phyloP scores from a whole-genome alignment of 2,888 invertebrate species.

The Eupithecia insigniata region DNA sequence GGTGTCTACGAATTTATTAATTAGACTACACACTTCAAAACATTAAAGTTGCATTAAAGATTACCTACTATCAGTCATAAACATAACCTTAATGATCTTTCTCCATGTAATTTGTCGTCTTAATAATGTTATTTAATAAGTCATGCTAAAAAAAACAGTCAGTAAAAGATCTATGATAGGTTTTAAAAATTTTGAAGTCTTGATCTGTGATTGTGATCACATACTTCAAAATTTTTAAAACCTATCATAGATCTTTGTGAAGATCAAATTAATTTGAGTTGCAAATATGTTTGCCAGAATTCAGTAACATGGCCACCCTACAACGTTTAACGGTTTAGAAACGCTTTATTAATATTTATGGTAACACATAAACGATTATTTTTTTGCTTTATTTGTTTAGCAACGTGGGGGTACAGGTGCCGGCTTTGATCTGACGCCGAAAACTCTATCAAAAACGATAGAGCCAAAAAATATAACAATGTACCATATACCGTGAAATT shows the following conservation, averaged over 20 bases:
- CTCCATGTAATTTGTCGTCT: not conserved
- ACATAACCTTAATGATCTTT: not conserved
- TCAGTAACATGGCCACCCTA: slow-evolving; percentile 59
- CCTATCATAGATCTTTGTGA: no score
- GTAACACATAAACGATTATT: slow-evolving; percentile 64
- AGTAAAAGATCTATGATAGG: not conserved
- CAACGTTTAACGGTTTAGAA: slow-evolving; percentile 64
- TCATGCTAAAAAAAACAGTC: not conserved
- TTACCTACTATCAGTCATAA: no score
- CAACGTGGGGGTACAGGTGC: slow-evolving; percentile 74
- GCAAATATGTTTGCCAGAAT: slow-evolving; percentile 1
- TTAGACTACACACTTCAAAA: not conserved
- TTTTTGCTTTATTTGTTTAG: slow-evolving; percentile 78
- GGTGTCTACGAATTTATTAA: slow-evolving; percentile 51
- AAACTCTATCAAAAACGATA: slow-evolving; percentile 60
- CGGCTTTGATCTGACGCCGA: slow-evolving; percentile 69
- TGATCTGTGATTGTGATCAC: no score
- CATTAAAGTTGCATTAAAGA: not conserved
- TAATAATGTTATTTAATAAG: not conserved
- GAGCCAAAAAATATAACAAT: slow-evolving; percentile 48
- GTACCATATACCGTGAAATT: slow-evolving; percentile 59
- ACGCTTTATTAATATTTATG: slow-evolving; percentile 81
- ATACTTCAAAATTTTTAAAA: no score
- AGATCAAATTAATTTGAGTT: not conserved
- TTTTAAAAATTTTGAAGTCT: not conserved